These are phyloP conservation scores for Zaprionus lineosus DNA, from an alignment of 2,888 invertebrate species.

Conservation along the genomic window DNA sequence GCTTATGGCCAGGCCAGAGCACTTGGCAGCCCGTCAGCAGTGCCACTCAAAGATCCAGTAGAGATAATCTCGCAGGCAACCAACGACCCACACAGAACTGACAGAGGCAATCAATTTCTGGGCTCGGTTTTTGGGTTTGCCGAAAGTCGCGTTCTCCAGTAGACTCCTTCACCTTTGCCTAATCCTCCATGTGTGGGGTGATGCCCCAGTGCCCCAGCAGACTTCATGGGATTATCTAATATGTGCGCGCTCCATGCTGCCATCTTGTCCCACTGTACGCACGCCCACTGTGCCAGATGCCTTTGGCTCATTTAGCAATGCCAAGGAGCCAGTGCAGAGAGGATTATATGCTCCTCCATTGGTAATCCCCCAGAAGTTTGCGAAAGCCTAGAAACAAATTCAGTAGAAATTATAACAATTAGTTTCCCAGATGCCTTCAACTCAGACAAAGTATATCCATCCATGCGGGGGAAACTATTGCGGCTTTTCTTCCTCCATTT, in stretches of 20 bases:
- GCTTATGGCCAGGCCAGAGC: conserved; percentile 24
- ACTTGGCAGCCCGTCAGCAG: conserved; percentile 2
- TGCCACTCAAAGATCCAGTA: neutral
- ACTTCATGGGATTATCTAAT: no score
- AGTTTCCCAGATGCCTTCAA: conserved; percentile 29
- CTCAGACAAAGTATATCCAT: neutral
- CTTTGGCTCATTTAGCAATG: neutral
- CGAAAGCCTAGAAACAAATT: conserved; percentile 26
- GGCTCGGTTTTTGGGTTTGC: no score
- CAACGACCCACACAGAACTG: no score
- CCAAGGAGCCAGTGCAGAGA: neutral
- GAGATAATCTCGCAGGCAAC: no score
- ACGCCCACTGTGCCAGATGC: conserved; percentile 2
- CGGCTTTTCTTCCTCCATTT: no score
- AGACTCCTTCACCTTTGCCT: no score
- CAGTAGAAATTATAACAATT: conserved; percentile 62
- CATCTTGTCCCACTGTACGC: conserved; percentile 10
- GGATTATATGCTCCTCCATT: conserved; percentile 26
- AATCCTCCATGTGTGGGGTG: no score
- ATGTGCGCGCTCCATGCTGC: no score
- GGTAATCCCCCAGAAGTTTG: conserved; percentile 24
- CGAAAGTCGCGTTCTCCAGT: no score
- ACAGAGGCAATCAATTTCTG: no score
- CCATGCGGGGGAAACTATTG: no score
- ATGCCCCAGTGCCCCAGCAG: no score